Percentiles rank a stretch among this genome's conserved stretches.
Evolutionary conservation across 2,888 invertebrate species (phyloP).

Genomic region (Cerastoderma edule): DNA sequence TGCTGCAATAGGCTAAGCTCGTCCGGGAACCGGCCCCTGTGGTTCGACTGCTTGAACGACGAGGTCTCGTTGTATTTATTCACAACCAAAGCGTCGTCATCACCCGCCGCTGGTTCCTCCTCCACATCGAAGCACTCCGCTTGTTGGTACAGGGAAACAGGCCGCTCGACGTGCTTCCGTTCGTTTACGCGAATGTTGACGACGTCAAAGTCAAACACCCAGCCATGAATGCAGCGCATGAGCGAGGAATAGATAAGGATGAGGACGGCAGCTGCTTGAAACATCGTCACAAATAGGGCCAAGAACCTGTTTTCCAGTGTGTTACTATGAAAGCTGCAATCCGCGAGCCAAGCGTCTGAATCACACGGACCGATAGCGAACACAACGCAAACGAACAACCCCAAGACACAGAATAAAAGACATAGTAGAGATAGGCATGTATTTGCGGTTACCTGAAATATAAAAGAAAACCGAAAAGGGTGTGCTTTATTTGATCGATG

Average conservation of each 20-base stretch:
- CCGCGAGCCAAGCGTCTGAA: slow-evolving; percentile 43
- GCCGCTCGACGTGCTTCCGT: slow-evolving; percentile 17
- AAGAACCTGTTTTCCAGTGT: slow-evolving; percentile 41
- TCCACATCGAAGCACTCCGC: slow-evolving; percentile 48
- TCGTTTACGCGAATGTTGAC: slow-evolving; percentile 28
- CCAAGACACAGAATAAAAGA: slow-evolving; percentile 40
- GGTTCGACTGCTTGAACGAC: slow-evolving; percentile 35
- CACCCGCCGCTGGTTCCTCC: slow-evolving; percentile 27
- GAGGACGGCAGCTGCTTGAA: slow-evolving; percentile 34
- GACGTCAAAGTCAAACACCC: slow-evolving; percentile 56
- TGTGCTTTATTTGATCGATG: too few relatives aligned
- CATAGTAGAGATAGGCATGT: slow-evolving; percentile 43
- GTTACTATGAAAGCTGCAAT: slow-evolving; percentile 47
- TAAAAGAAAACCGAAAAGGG: too few relatives aligned
- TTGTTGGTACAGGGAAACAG: slow-evolving; percentile 40
- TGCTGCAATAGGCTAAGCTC: slow-evolving; percentile 29
- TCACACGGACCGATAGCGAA: slow-evolving; percentile 58
- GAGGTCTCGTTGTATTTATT: slow-evolving; percentile 38
- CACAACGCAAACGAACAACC: slow-evolving; percentile 48
- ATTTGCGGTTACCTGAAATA: slow-evolving; percentile 50
- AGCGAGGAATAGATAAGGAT: slow-evolving; percentile 41
- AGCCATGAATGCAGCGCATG: slow-evolving; percentile 56
- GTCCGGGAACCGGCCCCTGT: slow-evolving; percentile 16
- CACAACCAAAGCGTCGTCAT: slow-evolving; percentile 25
- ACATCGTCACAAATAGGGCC: slow-evolving; percentile 47